Percentiles rank a stretch among this genome's conserved stretches.
Evolutionary conservation across 2,113 vertebrate genomes (phyloP).

Genomic region (Girardinichthys multiradiatus): DNA sequence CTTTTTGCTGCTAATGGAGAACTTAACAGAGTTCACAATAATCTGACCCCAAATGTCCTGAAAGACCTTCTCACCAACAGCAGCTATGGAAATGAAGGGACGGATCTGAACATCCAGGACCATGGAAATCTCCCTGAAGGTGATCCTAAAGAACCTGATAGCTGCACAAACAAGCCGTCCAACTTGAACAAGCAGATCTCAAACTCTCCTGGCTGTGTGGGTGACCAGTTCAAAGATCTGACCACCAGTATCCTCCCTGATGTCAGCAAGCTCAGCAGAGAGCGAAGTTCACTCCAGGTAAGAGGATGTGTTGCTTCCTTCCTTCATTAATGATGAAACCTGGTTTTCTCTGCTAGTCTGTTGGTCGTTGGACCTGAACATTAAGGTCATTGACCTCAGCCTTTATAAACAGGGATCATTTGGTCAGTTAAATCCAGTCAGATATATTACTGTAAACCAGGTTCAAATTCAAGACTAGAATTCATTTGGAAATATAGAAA

Average conservation of each 20-base stretch:
- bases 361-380: no score
- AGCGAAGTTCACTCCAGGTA: conserved; percentile 56
- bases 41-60: neutral
- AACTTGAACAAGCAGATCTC: conserved; percentile 39
- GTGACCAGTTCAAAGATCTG: conserved; percentile 34
- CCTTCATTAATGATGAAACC: neutral
- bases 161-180: conserved; percentile 7
- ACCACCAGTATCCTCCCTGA: conserved; percentile 40
- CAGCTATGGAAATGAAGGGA: conserved; percentile 4
- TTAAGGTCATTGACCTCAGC: no score
- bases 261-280: conserved; percentile 49
- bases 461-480: no score
- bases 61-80: neutral
- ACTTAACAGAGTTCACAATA: neutral
- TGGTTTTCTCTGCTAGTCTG: neutral
- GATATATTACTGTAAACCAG: no score
- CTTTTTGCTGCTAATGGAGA: neutral
- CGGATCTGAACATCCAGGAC: conserved; percentile 22
- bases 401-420: no score
- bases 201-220: conserved; percentile 39
- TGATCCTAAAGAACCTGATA: neutral
- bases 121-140: conserved; percentile 21
- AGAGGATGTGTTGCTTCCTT: neutral
- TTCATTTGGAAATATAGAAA: no score
- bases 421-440: no score